These are phyloP conservation scores for Chrysolina haemoptera DNA, from an alignment of 2,888 invertebrate genomes.

Conservation along the genomic window DNA sequence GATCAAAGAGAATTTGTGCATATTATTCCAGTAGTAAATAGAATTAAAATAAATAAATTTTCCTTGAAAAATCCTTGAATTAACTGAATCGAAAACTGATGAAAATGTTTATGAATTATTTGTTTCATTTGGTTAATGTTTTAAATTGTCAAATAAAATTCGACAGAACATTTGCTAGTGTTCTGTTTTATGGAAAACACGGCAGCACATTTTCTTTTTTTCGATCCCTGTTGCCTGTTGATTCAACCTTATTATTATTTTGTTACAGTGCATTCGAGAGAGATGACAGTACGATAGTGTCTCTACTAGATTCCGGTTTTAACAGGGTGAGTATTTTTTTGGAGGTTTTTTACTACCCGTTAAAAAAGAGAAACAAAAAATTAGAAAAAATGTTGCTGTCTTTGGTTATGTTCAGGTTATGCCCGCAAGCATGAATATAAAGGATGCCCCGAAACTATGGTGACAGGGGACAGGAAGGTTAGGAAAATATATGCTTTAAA, in stretches of 20 bases:
- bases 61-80: neutral
- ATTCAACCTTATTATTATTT: constrained; percentile 35
- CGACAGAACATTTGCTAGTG: too few species aligned
- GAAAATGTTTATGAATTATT: neutral
- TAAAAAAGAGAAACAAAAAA: too few species aligned
- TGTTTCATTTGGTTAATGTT: neutral
- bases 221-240: neutral
- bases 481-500: too few species aligned
- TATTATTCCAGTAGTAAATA: too few species aligned
- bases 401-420: neutral
- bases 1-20: too few species aligned
- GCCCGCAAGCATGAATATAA: too few species aligned
- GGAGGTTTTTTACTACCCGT: neutral
- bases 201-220: too few species aligned
- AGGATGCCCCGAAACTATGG: too few species aligned
- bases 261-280: constrained; percentile 85
- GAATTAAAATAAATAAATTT: too few species aligned
- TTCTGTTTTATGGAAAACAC: too few species aligned
- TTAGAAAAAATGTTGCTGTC: neutral
- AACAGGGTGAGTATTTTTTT: constrained; percentile 84
- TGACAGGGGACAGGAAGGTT: too few species aligned
- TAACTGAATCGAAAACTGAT: neutral
- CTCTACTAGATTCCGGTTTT: constrained; percentile 88
- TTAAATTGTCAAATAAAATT: neutral
- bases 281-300: constrained; percentile 84